Base-by-base conservation (phyloP, 1,140 invertebrate genomes). In the Drosophila sucinea region DNA sequence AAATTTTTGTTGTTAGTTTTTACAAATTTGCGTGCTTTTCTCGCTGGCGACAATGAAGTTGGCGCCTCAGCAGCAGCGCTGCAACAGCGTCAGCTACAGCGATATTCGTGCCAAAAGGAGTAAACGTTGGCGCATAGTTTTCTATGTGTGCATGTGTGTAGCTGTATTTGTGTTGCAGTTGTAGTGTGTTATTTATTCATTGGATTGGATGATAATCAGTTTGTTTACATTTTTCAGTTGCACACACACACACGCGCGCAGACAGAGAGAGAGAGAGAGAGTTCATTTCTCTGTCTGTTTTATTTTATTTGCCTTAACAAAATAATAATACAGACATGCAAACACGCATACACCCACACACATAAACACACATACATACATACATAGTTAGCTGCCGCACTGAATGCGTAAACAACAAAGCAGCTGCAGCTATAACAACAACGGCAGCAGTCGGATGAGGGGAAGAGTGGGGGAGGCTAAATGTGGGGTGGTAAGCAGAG, bases 181-280 rank as follows among this genome's bases (percentile, higher is more conserved):
- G 70, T 67, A 77, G 76, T 84, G 73, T 72, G 78, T 91, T 90
- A 85, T 90, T 91, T 90, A 89, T 90, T 87, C 83, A 82, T 90
- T 91, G 89, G 76, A 79, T 89, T 85, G 81, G 81, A 86, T 90
- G 89, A 91, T 91, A 91, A 91, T 91, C 89, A 91, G 87, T 91
- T 91, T 91, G 89, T 90, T 91, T 91, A 90, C 89, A 91, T 91
- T 90, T 90, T 91, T 91, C 82, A 90, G 83, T 85, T 82, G 80
- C 74, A 76, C 71, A 79, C 79, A 65, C 23, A 63, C 25, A 71
- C 25, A 70, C 25, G 60, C 55, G 60, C 44, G 44, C 7, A 44
- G 23, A 66, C 41, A 58, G 33, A 35, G 47, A 29, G 30, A 25
- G 38, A 44, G 57, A 11, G 70, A 61, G 70, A 73, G 71, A 79